These are phyloP conservation scores for Apolygus lucorum DNA, from an alignment of 1,140 invertebrate species.

Conservation along the genomic window DNA sequence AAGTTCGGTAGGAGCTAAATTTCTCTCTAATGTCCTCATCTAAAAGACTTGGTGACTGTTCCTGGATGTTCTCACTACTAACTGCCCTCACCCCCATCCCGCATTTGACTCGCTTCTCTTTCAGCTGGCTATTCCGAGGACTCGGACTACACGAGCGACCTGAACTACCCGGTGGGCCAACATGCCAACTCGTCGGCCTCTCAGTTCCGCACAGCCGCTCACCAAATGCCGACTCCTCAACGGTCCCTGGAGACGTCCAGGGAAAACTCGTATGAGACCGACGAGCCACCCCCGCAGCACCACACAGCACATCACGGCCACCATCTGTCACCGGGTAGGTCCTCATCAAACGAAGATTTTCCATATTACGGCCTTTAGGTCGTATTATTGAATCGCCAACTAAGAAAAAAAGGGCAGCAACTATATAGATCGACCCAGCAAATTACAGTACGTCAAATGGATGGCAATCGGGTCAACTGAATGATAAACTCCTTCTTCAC, in stretches of 20 bases:
- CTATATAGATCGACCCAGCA: no score
- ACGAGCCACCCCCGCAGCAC: constrained; percentile 44
- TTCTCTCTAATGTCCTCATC: no score
- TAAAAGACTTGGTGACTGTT: no score
- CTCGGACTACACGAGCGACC: constrained; percentile 92
- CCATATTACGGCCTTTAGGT: no score
- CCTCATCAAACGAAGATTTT: neutral
- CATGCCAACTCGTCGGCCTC: constrained; percentile 77
- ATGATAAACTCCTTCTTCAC: no score
- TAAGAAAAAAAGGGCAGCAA: no score
- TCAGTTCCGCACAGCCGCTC: constrained; percentile 66
- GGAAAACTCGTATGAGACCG: constrained; percentile 74
- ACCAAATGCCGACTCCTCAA: constrained; percentile 68
- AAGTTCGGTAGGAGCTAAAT: no score
- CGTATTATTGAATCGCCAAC: no score
- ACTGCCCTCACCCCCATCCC: no score
- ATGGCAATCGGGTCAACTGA: no score
- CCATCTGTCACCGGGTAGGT: constrained; percentile 30
- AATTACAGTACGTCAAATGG: no score
- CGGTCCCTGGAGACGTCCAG: constrained; percentile 67
- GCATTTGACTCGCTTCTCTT: constrained; percentile 31
- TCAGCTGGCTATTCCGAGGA: constrained; percentile 92
- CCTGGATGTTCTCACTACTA: no score
- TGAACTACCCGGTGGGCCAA: constrained; percentile 87
- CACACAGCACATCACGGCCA: constrained; percentile 34